Evolutionary conservation across 2,797 vertebrate species (phyloP).

Genomic region (Acomys russatus): DNA sequence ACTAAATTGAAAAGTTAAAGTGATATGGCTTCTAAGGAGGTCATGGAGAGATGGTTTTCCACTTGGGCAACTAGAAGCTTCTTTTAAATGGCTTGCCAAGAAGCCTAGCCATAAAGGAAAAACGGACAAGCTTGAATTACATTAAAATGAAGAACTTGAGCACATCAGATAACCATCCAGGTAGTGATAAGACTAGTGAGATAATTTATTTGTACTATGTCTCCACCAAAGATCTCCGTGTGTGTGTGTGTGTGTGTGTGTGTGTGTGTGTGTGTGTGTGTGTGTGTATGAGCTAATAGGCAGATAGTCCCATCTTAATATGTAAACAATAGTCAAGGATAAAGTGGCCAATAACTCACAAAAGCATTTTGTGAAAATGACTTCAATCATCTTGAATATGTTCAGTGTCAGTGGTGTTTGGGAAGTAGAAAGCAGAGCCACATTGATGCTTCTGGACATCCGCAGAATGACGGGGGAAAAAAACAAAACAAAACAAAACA

Average conservation of each 20-base stretch:
- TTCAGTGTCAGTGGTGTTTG: background rate
- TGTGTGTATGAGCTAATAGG: no score
- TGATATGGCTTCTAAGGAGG: background rate
- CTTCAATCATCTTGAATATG: background rate
- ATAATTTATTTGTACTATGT: background rate
- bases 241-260: background rate
- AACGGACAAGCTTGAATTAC: background rate
- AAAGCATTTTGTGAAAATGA: background rate
- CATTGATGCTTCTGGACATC: background rate
- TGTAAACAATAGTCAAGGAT: constrained; percentile 12
- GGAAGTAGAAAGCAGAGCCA: constrained; percentile 13
- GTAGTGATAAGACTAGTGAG: background rate
- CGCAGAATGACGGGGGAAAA: background rate
- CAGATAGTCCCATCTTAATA: background rate
- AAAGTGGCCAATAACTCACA: constrained; percentile 6
- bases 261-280: background rate
- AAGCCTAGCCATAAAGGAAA: constrained; percentile 17
- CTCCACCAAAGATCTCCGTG: background rate
- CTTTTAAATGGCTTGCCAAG: constrained; percentile 40
- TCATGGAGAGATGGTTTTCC: background rate
- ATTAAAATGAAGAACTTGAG: constrained; percentile 38
- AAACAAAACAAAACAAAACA: background rate
- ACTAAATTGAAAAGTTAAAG: constrained; percentile 36
- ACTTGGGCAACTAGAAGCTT: constrained; percentile 14
- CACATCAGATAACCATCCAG: background rate